These are phyloP conservation scores for Malurus leucopterus DNA, from an alignment of 2,797 vertebrate genomes.

Conservation along the genomic window DNA sequence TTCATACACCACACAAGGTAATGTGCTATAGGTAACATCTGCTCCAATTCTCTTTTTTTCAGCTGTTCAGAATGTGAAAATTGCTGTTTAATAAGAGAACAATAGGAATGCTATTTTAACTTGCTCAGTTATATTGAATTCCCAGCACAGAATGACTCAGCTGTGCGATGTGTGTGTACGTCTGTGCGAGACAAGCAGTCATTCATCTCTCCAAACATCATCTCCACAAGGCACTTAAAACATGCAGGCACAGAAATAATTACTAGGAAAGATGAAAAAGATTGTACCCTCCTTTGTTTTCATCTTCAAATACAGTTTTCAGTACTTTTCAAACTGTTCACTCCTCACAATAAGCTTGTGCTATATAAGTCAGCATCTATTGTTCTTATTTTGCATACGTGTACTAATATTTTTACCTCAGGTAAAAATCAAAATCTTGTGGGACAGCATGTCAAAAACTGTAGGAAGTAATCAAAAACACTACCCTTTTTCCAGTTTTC, in stretches of 20 bases:
- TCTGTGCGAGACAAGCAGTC: neutral
- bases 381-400: neutral
- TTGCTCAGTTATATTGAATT: neutral
- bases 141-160: neutral
- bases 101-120: constrained; percentile 2
- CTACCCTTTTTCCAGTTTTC: neutral
- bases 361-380: neutral
- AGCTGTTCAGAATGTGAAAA: neutral
- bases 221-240: neutral
- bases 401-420: neutral
- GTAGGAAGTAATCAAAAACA: neutral
- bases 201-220: neutral
- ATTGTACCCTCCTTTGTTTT: neutral
- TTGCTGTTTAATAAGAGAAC: neutral
- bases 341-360: neutral
- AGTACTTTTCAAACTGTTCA: neutral
- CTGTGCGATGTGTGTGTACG: neutral
- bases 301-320: neutral
- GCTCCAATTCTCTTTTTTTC: neutral
- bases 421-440: neutral
- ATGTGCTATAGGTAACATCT: neutral
- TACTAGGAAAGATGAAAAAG: neutral
- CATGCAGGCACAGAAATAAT: neutral
- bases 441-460: neutral
- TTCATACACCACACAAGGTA: neutral